Percentiles rank a stretch among this genome's conserved stretches.
These are phyloP conservation scores for Eurystomus glaucurus DNA, from an alignment of 2,797 vertebrate genomes.

Conservation along the genomic window DNA sequence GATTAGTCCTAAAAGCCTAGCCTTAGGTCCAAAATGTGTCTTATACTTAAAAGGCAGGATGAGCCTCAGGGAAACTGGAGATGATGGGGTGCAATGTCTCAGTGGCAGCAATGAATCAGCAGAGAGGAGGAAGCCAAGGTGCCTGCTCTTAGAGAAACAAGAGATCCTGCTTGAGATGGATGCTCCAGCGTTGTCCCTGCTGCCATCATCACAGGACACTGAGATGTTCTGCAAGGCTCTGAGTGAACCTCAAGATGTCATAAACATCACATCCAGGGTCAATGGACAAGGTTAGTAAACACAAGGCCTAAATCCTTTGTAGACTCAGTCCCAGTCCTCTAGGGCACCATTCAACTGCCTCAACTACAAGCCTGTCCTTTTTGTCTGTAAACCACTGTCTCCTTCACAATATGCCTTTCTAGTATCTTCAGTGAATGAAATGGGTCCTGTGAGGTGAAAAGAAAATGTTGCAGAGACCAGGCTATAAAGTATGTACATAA, in stretches of 20 bases:
- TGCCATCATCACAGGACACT: rapidly evolving
- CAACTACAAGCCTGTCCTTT: background rate
- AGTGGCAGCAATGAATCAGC: background rate
- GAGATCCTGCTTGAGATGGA: background rate
- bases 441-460: background rate
- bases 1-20: constrained; percentile 22
- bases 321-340: background rate
- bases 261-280: background rate
- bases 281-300: rapidly evolving
- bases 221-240: background rate
- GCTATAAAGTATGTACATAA: background rate
- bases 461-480: background rate
- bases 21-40: background rate
- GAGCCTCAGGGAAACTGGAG: background rate
- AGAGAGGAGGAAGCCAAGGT: background rate
- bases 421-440: background rate
- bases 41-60: background rate
- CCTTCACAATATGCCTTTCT: rapidly evolving
- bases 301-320: background rate
- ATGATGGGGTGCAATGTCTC: too few relatives aligned
- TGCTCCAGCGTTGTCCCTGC: background rate
- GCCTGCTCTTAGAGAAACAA: background rate
- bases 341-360: background rate
- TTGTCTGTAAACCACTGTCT: background rate
- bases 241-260: rapidly evolving